Base-by-base conservation (phyloP, 2,888 invertebrate genomes). In the Masnerella sp. region DNA sequence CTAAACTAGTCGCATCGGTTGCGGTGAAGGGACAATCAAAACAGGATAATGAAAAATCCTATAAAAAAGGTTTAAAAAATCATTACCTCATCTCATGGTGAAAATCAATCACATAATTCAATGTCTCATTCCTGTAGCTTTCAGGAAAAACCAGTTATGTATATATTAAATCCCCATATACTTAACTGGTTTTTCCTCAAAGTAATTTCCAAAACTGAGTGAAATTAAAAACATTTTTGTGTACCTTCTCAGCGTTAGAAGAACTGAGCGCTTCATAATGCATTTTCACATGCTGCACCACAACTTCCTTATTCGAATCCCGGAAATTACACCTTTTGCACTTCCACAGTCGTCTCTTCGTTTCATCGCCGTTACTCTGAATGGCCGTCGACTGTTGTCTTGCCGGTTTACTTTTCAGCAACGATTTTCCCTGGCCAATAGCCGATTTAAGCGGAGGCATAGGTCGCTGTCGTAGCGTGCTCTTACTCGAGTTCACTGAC, bases 281-380 rank as follows among this genome's bases (percentile, higher is more conserved):
- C 25, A 90, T 89, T 79, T 92, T 91, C 1, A 93, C 92, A 78
- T 93, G 93, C 11, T 89, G 88, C 75, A 93, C 86, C 1, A 93
- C 91, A 15, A 91, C 90, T 58, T 92, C 92, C 47, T 91, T 90
- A 79, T 91, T 92, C 17, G 90, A 89, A 85, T 93, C 91, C 79
- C 93, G 92, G 80, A 94, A 96, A 85, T 93, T 92, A 88, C 97
- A 97, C 84, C 94, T 94, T 88, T 95, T 95, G 88, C 97, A 97
- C 85, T 95, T 95, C 93, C 96, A 96, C 79, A 93, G 88, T 9
- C 94, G 94, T 82, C 92, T 92, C 88, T 93, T 94, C 36, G 90
- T 89, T 81, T 89, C 91, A 81, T 88, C 89, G 84, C 88, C 74
- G 5, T 61, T 59, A 17, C 52, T 71, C 11, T 70, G 62, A 56